phyloP scores from a whole-genome alignment of 1,140 invertebrate species.

The Dendroctonus ponderosae region DNA sequence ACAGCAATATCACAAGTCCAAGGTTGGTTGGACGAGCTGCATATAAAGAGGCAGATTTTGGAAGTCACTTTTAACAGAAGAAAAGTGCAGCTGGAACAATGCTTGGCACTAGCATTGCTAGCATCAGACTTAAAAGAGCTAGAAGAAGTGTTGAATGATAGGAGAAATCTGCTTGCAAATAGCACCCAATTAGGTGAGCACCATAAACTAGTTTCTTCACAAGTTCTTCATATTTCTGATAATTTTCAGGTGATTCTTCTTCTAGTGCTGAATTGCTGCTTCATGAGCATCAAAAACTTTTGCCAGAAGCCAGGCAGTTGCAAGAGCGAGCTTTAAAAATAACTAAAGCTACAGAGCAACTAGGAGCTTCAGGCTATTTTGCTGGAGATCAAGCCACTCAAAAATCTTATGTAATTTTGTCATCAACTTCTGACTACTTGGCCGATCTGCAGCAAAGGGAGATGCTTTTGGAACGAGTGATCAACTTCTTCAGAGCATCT shows the following conservation, averaged over 20 bases:
- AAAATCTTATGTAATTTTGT: constrained; percentile 71
- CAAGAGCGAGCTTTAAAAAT: constrained; percentile 76
- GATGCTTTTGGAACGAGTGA: constrained; percentile 64
- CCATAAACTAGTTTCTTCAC: not conserved
- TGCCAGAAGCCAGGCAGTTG: constrained; percentile 71
- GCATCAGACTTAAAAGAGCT: constrained; percentile 71
- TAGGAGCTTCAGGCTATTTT: constrained; percentile 67
- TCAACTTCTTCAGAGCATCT: constrained; percentile 73
- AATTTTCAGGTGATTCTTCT: constrained; percentile 62
- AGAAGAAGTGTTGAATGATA: constrained; percentile 58
- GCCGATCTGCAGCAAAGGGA: constrained; percentile 70
- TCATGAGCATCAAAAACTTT: constrained; percentile 68
- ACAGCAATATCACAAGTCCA: constrained; percentile 69
- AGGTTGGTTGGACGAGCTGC: constrained; percentile 72
- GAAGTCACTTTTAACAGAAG: constrained; percentile 72
- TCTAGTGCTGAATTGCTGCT: constrained; percentile 67
- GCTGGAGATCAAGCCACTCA: constrained; percentile 69
- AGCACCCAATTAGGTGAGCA: constrained; percentile 53
- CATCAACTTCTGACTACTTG: constrained; percentile 70
- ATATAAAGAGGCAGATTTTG: constrained; percentile 70
- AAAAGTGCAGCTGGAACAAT: constrained; percentile 73
- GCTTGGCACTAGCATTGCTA: constrained; percentile 70
- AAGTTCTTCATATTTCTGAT: not conserved
- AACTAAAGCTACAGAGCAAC: constrained; percentile 74
- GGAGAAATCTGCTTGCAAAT: constrained; percentile 53